A percentile compares a stretch with the other conserved stretches of the same genome.
Evolutionary conservation across 2,797 vertebrate genomes (phyloP).

Genomic region (Sus cebifrons): DNA sequence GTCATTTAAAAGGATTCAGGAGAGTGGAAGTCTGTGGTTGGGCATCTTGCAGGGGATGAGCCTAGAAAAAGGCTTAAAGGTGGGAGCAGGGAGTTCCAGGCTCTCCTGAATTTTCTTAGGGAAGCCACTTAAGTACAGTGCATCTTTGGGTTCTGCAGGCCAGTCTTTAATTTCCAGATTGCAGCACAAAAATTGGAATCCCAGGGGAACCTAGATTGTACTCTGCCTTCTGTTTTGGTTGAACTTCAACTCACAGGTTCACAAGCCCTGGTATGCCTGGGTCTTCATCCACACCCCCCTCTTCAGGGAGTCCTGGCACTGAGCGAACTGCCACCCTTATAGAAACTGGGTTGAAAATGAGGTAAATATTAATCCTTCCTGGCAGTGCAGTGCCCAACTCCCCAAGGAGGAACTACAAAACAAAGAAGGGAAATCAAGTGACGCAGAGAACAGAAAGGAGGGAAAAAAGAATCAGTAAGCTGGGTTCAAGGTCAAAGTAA

Average conservation of each 20-base stretch:
- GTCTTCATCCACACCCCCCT: not conserved
- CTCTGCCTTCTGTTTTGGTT: not conserved
- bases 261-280: not conserved
- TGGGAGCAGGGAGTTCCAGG: not conserved
- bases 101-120: not conserved
- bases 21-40: not conserved
- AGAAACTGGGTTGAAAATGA: conserved; percentile 1
- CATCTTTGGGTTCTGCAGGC: not conserved
- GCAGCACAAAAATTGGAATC: not conserved
- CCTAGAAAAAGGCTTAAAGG: not conserved
- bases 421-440: not conserved
- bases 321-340: not conserved
- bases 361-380: conserved; percentile 58
- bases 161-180: not conserved
- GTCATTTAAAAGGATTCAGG: not conserved
- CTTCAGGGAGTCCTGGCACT: not conserved
- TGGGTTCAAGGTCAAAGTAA: conserved; percentile 44
- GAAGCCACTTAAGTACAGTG: not conserved
- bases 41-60: not conserved
- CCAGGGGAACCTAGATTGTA: not conserved
- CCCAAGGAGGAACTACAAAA: not conserved
- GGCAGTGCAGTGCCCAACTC: not conserved
- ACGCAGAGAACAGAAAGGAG: not conserved
- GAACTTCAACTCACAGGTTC: conserved; percentile 17
- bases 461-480: not conserved